Base-by-base conservation (phyloP, 2,888 invertebrate genomes). In the Apotomis betuletana region DNA sequence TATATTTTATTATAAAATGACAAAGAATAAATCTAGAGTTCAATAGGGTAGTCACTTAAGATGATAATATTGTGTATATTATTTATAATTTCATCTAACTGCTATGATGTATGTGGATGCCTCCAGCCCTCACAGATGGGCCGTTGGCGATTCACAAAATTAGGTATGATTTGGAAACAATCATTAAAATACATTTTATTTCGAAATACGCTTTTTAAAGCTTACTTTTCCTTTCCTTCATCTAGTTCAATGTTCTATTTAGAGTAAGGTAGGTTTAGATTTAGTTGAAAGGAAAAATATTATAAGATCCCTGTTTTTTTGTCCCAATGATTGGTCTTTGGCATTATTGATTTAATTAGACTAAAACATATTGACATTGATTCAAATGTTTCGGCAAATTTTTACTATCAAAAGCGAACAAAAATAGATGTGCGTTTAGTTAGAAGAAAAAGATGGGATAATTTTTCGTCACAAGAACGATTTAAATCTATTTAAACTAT, bases 21-120 rank as follows among this genome's bases (percentile, higher is more conserved):
- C 95, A 95, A 95, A 95, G 94, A 95, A 95, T 95, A 95, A 94
- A 94, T 94, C 95, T 95, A 95, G 94, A 94, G 94, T 94, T 94
- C 92, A 92, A 90, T 92, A 92, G 90, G 89, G 89, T 90, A 90
- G 90, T 91, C 90, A 90, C 90, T 91, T 91, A 90, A 87, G 62
- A 72, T 88, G 83, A 86, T 89, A 89, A 86, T 88, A 87, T 88
- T 87, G 87, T 90, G 86, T 89, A 87, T 85, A 85, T 88, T 87
- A 87, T 88, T 87, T 54, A 88, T 89, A 88, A 87, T 86, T 70
- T 87, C 87, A 85, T 86, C 86, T 87, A 88, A 88, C 88, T 87
- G 90, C 62, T 82, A 82, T 81, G 85, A 84, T 83, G 82, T 87
- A 85, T 83, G 84, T 83, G 82, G 77, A 83, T 57, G 83, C 82